A percentile compares a stretch with the other conserved stretches of the same genome.
These are phyloP conservation scores for Halictus ligatus DNA, from an alignment of 2,888 invertebrate species.

Conservation along the genomic window DNA sequence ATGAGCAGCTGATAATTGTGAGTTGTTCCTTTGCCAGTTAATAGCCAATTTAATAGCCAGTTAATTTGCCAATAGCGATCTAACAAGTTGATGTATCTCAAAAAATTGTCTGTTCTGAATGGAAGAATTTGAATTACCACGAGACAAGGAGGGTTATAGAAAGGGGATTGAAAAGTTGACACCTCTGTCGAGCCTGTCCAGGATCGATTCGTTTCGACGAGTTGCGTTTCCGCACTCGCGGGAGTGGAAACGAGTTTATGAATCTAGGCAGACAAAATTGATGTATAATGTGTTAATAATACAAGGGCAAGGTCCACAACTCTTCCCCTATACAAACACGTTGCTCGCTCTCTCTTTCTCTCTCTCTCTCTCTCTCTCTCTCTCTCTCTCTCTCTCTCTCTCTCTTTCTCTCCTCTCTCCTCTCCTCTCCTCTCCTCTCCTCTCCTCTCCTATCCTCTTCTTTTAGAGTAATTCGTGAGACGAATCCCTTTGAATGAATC, in stretches of 20 bases:
- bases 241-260: constrained; percentile 74
- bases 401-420: too few relatives aligned
- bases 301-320: constrained; percentile 61
- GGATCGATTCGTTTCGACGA: constrained; percentile 50
- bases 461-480: too few relatives aligned
- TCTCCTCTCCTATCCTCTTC: too few relatives aligned
- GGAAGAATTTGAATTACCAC: neutral
- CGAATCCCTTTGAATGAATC: too few relatives aligned
- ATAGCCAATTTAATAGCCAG: too few relatives aligned
- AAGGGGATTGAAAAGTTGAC: neutral
- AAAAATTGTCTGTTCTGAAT: neutral
- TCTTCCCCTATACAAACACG: too few relatives aligned
- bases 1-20: neutral
- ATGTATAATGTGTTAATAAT: constrained; percentile 79
- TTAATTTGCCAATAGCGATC: too few relatives aligned
- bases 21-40: too few relatives aligned
- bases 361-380: too few relatives aligned
- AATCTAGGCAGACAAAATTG: constrained; percentile 77
- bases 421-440: too few relatives aligned
- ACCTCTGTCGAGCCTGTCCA: neutral
- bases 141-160: neutral
- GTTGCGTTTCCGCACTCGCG: constrained; percentile 51
- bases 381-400: too few relatives aligned
- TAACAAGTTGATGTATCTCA: neutral
- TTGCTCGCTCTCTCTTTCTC: too few relatives aligned